Conservation (phyloP, 2,888 invertebrate genomes). For the Zygothrica quintamaculata region DNA sequence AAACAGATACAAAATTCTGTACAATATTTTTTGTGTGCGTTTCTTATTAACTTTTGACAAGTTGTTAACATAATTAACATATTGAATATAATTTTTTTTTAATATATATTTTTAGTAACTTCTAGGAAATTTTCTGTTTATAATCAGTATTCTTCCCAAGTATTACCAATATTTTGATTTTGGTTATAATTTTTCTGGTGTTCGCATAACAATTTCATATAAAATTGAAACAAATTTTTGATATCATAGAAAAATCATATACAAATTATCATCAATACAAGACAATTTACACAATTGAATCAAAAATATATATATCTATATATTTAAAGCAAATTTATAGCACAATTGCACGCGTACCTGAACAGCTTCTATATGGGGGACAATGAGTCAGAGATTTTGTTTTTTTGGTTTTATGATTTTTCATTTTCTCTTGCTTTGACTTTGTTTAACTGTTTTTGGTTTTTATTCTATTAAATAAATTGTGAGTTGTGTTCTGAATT, state of each 20-base stretch:
- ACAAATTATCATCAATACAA: conserved; percentile 31
- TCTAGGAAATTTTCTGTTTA: too few relatives aligned
- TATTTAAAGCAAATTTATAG: conserved; percentile 34
- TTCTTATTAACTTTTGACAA: conserved; percentile 22
- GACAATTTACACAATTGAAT: conserved; percentile 26
- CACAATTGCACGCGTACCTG: conserved; percentile 37
- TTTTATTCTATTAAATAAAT: conserved; percentile 54
- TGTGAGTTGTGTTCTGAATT: conserved; percentile 50
- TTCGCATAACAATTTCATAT: too few relatives aligned
- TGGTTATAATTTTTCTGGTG: too few relatives aligned
- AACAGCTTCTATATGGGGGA: conserved; percentile 27
- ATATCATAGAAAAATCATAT: too few relatives aligned
- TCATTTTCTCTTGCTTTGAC: conserved; percentile 32
- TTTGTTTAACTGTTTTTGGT: conserved; percentile 33
- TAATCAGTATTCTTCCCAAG: too few relatives aligned
- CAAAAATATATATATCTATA: conserved; percentile 8
- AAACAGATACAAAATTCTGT: conserved; percentile 9
- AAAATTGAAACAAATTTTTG: too few relatives aligned
- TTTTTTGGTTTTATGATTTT: conserved; percentile 30
- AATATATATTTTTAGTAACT: too few relatives aligned
- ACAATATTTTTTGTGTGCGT: too few relatives aligned
- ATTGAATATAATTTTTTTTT: too few relatives aligned
- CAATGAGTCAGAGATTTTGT: conserved; percentile 30
- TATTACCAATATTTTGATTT: too few relatives aligned
- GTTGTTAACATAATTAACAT: conserved; percentile 34